phyloP scores from a whole-genome alignment of 2,113 vertebrate genomes.

The Podiceps cristatus region DNA sequence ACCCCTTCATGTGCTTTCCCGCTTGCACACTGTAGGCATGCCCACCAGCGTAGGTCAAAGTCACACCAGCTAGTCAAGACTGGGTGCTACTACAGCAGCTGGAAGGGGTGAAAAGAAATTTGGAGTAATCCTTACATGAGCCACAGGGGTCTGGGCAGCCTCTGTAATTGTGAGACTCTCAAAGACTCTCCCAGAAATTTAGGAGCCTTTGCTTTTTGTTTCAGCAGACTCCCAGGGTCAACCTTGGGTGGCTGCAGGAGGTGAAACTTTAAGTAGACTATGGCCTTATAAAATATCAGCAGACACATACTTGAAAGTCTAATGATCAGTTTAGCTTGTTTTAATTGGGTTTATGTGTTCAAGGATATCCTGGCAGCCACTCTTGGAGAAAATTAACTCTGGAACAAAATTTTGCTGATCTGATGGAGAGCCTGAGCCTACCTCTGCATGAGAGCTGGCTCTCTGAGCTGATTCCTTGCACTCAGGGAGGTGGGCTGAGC shows the following conservation, averaged over 20 bases:
- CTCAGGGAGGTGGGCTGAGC: not conserved
- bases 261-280: constrained; percentile 56
- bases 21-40: not conserved
- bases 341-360: constrained; percentile 67
- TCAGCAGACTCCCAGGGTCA: constrained; percentile 21
- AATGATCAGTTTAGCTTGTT: constrained; percentile 61
- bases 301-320: constrained; percentile 64
- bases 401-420: constrained; percentile 33
- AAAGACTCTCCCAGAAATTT: constrained; percentile 2
- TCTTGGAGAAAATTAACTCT: constrained; percentile 54
- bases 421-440: not conserved
- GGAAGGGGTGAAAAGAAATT: not conserved
- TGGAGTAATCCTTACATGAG: not conserved
- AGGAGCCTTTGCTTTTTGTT: constrained; percentile 33
- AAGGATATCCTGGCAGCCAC: constrained; percentile 62
- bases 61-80: not conserved
- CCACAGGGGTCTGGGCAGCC: not conserved
- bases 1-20: accelerated
- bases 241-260: constrained; percentile 39
- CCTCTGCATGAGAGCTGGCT: not conserved
- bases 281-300: constrained; percentile 65
- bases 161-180: not conserved
- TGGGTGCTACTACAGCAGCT: not conserved
- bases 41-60: not conserved
- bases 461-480: not conserved